These are phyloP conservation scores for Pycnonotus jocosus DNA, from an alignment of 2,113 vertebrate genomes.

Conservation along the genomic window DNA sequence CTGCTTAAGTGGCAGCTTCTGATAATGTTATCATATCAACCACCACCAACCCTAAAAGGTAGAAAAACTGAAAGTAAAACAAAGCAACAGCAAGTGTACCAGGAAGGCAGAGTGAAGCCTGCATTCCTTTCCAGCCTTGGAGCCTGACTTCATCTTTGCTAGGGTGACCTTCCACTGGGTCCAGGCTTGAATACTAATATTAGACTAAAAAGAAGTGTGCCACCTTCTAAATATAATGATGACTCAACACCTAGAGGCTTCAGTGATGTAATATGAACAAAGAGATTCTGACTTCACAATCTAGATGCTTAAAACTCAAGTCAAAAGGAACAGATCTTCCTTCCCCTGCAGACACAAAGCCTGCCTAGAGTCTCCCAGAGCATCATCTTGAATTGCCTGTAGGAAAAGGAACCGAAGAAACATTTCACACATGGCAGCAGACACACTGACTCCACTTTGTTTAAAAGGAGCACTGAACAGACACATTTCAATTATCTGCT, in stretches of 20 bases:
- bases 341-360: conserved; percentile 20
- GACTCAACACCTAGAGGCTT: conserved; percentile 73
- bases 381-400: neutral
- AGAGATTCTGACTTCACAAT: conserved; percentile 57
- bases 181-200: conserved; percentile 69
- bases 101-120: conserved; percentile 26
- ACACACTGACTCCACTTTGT: neutral
- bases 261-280: conserved; percentile 63
- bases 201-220: conserved; percentile 69
- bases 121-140: conserved; percentile 46
- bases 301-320: conserved; percentile 30
- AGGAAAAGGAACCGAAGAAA: neutral
- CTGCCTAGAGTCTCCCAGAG: neutral
- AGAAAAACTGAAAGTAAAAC: conserved; percentile 54
- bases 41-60: conserved; percentile 33
- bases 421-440: neutral
- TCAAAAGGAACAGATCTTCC: conserved; percentile 31
- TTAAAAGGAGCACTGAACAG: neutral
- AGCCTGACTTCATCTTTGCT: conserved; percentile 60
- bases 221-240: conserved; percentile 74
- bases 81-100: conserved; percentile 36
- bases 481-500: neutral
- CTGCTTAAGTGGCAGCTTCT: neutral
- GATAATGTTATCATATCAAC: neutral
- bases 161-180: conserved; percentile 71